Base-by-base conservation (phyloP, 2,888 invertebrate species). In the Sesia bembeciformis region DNA sequence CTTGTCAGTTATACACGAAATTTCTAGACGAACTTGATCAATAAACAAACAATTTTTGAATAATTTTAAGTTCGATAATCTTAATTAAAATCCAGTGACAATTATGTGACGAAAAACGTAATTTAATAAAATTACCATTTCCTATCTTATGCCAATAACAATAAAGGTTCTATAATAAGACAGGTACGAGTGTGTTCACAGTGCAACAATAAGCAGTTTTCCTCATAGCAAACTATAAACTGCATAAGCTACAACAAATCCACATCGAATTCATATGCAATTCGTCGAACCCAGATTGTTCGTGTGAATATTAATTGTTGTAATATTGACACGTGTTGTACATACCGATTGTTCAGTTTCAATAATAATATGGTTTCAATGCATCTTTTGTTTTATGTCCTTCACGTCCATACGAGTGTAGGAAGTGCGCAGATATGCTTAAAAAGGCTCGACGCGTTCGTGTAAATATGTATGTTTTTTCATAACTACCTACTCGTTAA, bases 211-310 rank as follows among this genome's bases (percentile, higher is more conserved):
- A 68, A 71, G 67, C 72, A 66, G 72, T 76, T 78, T 76, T 76
- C 74, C 72, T 71, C 63, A 65, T 70, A 70, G 62, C 60, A 60
- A 70, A 65, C 68, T 79, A 76, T 72, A 72, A 76, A 78, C 79
- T 80, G 78, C 78, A 83, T 73, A 72, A 74, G 70, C 64, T 66
- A 72, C 75, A 64, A 70, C 73, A 76, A 73, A 81, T 70, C 72
- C 76, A 74, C 76, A 74, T 72, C 70, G 70, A 72, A 76, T 79
- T 76, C 72, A 76, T 77, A 38, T 82, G 80, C 66, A 68, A 68
- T 81, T 81, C 76, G 76, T 74, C 73, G 64, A 81, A 78, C 72
- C 65, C 68, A 72, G 68, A 78, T 77, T 74, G 76, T 77, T 69
- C 62, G 65, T 66, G 67, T 79, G 81, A 83, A 84, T 84, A 81